Conservation (phyloP, 2,888 invertebrate genomes). For the Folsomia candida region DNA sequence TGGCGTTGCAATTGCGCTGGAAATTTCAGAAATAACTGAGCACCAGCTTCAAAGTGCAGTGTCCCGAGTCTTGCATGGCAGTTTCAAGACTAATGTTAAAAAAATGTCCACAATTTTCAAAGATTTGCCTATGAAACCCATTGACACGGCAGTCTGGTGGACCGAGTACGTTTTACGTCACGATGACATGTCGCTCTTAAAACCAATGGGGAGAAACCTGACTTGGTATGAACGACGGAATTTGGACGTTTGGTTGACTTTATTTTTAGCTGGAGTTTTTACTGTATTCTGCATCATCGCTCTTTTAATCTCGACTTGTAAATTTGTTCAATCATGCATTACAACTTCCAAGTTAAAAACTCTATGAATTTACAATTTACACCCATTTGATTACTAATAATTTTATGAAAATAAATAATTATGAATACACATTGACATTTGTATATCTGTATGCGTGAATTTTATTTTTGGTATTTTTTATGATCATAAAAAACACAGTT, state of each 20-base stretch:
- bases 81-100: conserved; percentile 1
- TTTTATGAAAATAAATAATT: no score
- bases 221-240: conserved; percentile 29
- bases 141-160: conserved; percentile 20
- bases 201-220: conserved; percentile 22
- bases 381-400: no score
- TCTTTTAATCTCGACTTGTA: conserved; percentile 4
- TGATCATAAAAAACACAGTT: no score
- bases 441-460: no score
- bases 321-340: background rate
- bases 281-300: background rate
- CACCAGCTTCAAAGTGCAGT: conserved; percentile 19
- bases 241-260: conserved; percentile 29
- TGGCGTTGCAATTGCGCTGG: conserved; percentile 25
- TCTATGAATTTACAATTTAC: background rate
- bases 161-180: conserved; percentile 31
- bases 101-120: conserved; percentile 15
- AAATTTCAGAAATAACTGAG: conserved; percentile 19
- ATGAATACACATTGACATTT: no score
- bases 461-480: no score
- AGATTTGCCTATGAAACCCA: conserved; percentile 18
- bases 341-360: background rate
- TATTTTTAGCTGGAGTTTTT: background rate
- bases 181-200: conserved; percentile 27
- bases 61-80: conserved; percentile 7